Conservation (phyloP, 2,797 vertebrate species). For the Falco concolor region DNA sequence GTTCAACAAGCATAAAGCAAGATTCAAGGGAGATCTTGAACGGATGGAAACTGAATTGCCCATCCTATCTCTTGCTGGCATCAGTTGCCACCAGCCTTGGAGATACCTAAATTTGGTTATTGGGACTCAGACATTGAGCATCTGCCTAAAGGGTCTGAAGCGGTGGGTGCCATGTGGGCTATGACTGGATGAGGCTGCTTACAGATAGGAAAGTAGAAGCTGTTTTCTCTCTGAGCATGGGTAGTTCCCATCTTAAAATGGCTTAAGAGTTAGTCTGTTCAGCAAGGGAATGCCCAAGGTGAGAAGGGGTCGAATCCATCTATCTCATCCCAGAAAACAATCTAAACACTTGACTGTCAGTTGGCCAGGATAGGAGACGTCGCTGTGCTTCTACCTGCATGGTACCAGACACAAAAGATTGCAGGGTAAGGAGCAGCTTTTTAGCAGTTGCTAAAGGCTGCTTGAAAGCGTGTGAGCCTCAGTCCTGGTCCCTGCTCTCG, state of each 20-base stretch:
- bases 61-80: not conserved
- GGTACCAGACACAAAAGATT: not conserved
- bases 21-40: not conserved
- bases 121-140: not conserved
- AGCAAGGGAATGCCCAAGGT: not conserved
- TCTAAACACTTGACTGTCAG: not conserved
- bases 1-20: not conserved
- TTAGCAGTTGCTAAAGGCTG: not conserved
- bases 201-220: not conserved
- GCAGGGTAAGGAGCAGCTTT: not conserved
- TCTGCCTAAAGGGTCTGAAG: not conserved
- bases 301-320: not conserved
- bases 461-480: not conserved
- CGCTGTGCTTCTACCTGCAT: not conserved
- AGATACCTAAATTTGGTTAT: not conserved
- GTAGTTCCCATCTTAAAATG: not conserved
- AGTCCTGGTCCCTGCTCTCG: not conserved
- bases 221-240: not conserved
- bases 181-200: not conserved
- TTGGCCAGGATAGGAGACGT: not conserved
- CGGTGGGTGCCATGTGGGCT: fast-evolving
- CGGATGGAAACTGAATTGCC: not conserved
- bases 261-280: not conserved
- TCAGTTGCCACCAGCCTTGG: not conserved
- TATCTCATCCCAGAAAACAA: not conserved